phyloP scores from a whole-genome alignment of 1,140 invertebrate species.

The Hermatobates lingyangjiaoensis region DNA sequence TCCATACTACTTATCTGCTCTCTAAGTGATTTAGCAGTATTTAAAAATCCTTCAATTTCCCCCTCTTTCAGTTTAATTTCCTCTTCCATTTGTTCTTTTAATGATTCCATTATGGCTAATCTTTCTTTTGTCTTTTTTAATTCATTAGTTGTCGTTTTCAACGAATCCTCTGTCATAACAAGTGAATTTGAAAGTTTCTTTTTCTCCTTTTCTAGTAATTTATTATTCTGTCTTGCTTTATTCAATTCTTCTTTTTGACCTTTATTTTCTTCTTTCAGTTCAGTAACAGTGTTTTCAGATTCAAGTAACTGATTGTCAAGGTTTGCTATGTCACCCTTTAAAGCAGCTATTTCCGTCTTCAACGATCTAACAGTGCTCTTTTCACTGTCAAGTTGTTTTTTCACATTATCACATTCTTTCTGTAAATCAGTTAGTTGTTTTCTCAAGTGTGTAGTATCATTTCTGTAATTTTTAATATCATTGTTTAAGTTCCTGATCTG shows the following conservation, averaged over 20 bases:
- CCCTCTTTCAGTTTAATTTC: neutral
- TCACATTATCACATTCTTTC: neutral
- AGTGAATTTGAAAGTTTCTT: neutral
- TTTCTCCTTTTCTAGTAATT: slow-evolving; percentile 3
- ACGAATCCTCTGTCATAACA: neutral
- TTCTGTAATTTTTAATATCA: slow-evolving; percentile 1
- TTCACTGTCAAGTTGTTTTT: slow-evolving; percentile 2
- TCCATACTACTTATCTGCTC: neutral
- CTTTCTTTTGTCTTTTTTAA: neutral
- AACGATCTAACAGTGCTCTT: neutral
- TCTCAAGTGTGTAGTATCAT: neutral
- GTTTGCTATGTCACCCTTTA: neutral
- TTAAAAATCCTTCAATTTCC: neutral
- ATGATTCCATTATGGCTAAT: neutral
- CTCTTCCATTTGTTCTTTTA: neutral
- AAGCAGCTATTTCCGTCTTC: neutral
- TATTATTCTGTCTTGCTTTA: neutral
- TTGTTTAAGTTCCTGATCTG: slow-evolving; percentile 1
- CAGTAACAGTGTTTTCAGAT: neutral
- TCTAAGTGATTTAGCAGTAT: neutral
- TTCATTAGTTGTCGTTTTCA: neutral
- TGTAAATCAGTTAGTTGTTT: neutral
- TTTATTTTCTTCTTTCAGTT: neutral
- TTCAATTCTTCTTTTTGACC: slow-evolving; percentile 1
- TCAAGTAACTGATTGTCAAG: neutral